These are phyloP conservation scores for Zenarchopterus dispar DNA, from an alignment of 2,797 vertebrate species.

Conservation along the genomic window DNA sequence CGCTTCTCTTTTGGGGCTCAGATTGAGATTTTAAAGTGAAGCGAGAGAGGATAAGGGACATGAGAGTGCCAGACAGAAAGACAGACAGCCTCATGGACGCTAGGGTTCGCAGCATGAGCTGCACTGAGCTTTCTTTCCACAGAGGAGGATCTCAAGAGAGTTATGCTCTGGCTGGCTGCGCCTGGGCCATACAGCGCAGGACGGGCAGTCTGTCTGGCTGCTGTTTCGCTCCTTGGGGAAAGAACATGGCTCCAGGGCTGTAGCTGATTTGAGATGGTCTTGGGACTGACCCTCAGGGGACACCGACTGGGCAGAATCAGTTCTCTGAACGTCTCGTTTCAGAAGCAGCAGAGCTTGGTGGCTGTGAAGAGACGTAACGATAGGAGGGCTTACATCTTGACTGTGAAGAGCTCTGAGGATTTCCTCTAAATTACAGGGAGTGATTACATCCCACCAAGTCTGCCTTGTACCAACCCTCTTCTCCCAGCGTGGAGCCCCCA, in stretches of 20 bases:
- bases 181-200: slow-evolving; percentile 65
- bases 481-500: slow-evolving; percentile 49
- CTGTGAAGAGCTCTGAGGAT: slow-evolving; percentile 72
- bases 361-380: slow-evolving; percentile 48
- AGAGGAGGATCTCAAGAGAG: slow-evolving; percentile 73
- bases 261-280: slow-evolving; percentile 77
- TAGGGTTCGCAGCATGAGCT: slow-evolving; percentile 67
- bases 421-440: slow-evolving; percentile 80
- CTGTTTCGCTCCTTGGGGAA: slow-evolving; percentile 71
- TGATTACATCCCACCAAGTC: slow-evolving; percentile 75
- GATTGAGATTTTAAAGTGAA: slow-evolving; percentile 67
- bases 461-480: slow-evolving; percentile 46
- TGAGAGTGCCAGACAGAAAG: slow-evolving; percentile 65
- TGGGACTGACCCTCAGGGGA: slow-evolving; percentile 72
- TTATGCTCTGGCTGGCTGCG: slow-evolving; percentile 68
- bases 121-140: slow-evolving; percentile 69
- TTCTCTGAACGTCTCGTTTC: slow-evolving; percentile 68
- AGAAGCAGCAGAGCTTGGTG: slow-evolving; percentile 62
- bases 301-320: slow-evolving; percentile 65
- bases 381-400: slow-evolving; percentile 72
- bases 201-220: slow-evolving; percentile 74
- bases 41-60: slow-evolving; percentile 56
- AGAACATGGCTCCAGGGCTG: slow-evolving; percentile 78
- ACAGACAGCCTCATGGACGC: slow-evolving; percentile 57
- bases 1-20: slow-evolving; percentile 28